These are phyloP conservation scores for Monodelphis domestica DNA, from an alignment of 2,797 vertebrate genomes.

Conservation along the genomic window DNA sequence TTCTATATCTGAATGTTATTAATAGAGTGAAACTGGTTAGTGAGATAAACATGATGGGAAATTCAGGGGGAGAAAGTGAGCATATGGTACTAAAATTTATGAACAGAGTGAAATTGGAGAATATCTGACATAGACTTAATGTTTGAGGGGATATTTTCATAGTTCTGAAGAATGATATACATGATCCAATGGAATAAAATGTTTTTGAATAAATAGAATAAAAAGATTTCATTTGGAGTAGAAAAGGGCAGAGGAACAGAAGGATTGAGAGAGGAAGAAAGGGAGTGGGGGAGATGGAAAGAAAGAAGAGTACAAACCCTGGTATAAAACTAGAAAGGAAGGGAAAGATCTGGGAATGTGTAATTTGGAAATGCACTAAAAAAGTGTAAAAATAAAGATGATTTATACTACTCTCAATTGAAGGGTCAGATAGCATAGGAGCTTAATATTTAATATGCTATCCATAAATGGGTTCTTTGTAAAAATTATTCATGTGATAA, in stretches of 20 bases:
- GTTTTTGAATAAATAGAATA: too few relatives aligned
- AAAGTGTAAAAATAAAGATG: not conserved
- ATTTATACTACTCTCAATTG: not conserved
- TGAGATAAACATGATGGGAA: too few relatives aligned
- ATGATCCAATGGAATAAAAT: too few relatives aligned
- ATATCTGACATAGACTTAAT: too few relatives aligned
- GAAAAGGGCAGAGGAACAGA: not conserved
- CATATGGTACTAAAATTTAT: too few relatives aligned
- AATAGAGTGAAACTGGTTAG: too few relatives aligned
- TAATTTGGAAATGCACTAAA: too few relatives aligned
- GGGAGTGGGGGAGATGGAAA: not conserved
- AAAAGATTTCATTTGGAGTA: not conserved
- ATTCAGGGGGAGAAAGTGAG: too few relatives aligned
- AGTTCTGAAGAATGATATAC: too few relatives aligned
- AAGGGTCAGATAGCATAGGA: not conserved
- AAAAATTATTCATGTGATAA: not conserved
- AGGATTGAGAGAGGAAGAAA: not conserved
- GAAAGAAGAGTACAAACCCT: not conserved
- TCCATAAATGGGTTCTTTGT: not conserved
- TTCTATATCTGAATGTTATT: too few relatives aligned
- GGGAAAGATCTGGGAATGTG: not conserved
- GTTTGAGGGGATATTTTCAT: too few relatives aligned
- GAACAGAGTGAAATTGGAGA: too few relatives aligned
- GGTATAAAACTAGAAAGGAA: not conserved
- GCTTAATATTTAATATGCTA: not conserved